Conservation (phyloP, 1,140 invertebrate species). For the Neuroterus valhalla region DNA sequence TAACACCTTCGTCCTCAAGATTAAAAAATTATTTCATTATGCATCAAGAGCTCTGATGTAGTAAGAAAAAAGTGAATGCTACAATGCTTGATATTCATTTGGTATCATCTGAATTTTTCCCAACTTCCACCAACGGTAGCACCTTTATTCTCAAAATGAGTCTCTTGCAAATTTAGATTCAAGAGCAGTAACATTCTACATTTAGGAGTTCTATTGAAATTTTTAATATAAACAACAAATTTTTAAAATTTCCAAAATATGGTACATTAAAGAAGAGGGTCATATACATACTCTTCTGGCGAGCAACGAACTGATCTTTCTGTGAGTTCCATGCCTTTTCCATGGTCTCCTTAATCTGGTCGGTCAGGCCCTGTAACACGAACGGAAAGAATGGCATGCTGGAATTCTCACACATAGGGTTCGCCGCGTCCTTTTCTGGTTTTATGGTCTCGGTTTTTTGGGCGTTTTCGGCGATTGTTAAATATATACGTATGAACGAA, state of each 20-base stretch:
- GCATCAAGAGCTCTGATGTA: no score
- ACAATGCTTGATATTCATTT: no score
- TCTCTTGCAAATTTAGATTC: no score
- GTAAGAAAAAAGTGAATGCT: no score
- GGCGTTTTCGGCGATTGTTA: not conserved
- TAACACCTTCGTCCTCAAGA: no score
- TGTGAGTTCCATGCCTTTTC: constrained; percentile 92
- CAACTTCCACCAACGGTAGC: no score
- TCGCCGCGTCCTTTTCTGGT: constrained; percentile 42
- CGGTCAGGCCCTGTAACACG: constrained; percentile 85
- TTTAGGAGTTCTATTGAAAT: no score
- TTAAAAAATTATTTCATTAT: no score
- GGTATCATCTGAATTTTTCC: no score
- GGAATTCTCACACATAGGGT: constrained; percentile 63
- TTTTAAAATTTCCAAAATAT: not conserved
- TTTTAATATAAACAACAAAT: no score
- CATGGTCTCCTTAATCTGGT: constrained; percentile 85
- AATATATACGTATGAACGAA: not conserved
- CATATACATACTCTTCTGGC: constrained; percentile 88
- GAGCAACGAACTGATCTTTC: constrained; percentile 88
- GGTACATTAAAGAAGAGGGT: not conserved
- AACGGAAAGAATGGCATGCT: constrained; percentile 69
- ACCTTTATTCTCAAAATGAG: no score
- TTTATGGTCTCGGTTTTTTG: constrained; percentile 18
- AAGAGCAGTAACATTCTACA: no score